phyloP scores from a whole-genome alignment of 1,140 invertebrate genomes.

The Pentalonia nigronervosa region DNA sequence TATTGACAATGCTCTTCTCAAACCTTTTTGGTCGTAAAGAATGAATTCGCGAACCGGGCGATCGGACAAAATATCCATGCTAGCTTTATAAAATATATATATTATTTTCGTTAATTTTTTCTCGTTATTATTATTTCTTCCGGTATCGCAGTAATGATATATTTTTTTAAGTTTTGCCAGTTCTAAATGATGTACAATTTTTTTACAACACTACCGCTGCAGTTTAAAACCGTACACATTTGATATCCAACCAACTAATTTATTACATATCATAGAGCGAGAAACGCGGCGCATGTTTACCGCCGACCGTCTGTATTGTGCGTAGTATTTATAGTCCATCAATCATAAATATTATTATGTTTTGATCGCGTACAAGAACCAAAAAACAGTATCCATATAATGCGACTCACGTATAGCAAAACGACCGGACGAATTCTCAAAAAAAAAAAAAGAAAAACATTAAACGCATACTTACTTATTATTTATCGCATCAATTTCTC shows the following conservation, averaged over 20 bases:
- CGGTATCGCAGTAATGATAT: not conserved
- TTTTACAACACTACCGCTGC: not conserved
- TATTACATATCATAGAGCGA: not conserved
- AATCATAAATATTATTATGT: not conserved
- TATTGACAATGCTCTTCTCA: not conserved
- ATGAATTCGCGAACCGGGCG: not conserved
- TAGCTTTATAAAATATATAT: not conserved
- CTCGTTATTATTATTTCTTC: not conserved
- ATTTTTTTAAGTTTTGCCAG: not conserved
- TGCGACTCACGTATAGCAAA: not conserved
- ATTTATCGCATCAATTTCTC: no score
- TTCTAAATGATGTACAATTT: not conserved
- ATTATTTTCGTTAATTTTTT: conserved; percentile 4
- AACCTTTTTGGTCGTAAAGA: not conserved
- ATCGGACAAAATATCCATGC: not conserved
- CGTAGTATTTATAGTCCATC: not conserved
- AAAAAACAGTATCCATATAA: not conserved
- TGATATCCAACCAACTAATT: not conserved
- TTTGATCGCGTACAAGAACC: not conserved
- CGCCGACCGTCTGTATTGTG: not conserved
- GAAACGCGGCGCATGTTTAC: not conserved
- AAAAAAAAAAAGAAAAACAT: not conserved
- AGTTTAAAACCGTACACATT: not conserved
- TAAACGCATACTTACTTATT: not conserved
- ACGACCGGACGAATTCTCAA: not conserved